A percentile compares a stretch with the other conserved stretches of the same genome.
Conservation (phyloP, 2,797 vertebrate species). For the Selene dorsalis region DNA sequence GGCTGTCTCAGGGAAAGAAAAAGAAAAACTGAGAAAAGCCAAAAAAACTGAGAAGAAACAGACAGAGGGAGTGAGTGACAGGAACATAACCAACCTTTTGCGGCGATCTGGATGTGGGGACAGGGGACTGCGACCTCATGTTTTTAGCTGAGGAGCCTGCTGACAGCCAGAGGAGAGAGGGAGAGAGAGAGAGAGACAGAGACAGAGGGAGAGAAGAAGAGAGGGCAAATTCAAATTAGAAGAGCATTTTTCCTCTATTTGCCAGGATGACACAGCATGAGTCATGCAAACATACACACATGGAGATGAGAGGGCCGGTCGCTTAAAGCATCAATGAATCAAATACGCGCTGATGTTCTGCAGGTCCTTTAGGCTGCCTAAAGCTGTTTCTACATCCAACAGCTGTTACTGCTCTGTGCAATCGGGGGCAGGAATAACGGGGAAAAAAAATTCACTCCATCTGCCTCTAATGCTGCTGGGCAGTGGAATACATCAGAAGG, state of each 20-base stretch:
- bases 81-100: slow-evolving; percentile 89
- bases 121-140: slow-evolving; percentile 90
- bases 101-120: slow-evolving; percentile 92
- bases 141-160: slow-evolving; percentile 94
- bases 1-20: slow-evolving; percentile 36
- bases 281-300: slow-evolving; percentile 70
- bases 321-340: slow-evolving; percentile 73
- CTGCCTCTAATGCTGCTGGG: slow-evolving; percentile 62
- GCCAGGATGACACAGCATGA: slow-evolving; percentile 59
- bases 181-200: background rate
- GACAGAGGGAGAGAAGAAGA: background rate
- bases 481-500: slow-evolving; percentile 52
- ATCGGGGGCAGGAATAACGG: slow-evolving; percentile 39
- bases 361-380: slow-evolving; percentile 67
- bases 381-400: slow-evolving; percentile 74
- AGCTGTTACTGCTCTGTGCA: slow-evolving; percentile 66
- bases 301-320: slow-evolving; percentile 54
- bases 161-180: slow-evolving; percentile 63
- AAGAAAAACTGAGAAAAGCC: slow-evolving; percentile 5
- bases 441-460: slow-evolving; percentile 38
- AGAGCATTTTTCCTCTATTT: slow-evolving; percentile 30
- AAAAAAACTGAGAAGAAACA: background rate
- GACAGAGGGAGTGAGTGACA: slow-evolving; percentile 22
- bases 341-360: slow-evolving; percentile 66
- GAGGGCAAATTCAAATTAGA: slow-evolving; percentile 57